Percentiles rank a stretch among this genome's conserved stretches.
phyloP scores from a whole-genome alignment of 2,113 vertebrate species.

The Peromyscus leucopus region DNA sequence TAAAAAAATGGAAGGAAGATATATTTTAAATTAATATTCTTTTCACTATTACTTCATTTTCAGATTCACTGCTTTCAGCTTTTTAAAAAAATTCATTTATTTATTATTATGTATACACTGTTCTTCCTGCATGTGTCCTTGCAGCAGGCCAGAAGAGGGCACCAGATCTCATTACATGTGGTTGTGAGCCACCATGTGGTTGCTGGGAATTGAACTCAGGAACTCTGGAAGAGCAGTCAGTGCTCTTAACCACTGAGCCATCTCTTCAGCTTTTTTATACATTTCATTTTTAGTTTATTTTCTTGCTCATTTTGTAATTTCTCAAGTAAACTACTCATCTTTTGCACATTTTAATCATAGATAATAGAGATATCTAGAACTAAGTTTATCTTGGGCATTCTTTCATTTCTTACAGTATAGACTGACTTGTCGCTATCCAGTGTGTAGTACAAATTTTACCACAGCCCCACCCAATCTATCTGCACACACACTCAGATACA shows the following conservation, averaged over 20 bases:
- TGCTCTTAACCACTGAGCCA: no score
- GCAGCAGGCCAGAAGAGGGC: no score
- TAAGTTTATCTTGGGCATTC: constrained; percentile 21
- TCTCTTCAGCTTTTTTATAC: constrained; percentile 19
- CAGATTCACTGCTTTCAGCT: constrained; percentile 23
- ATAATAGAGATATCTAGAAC: background rate
- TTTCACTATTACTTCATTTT: constrained; percentile 48
- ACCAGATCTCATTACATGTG: no score
- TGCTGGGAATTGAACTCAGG: no score
- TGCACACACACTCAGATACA: background rate
- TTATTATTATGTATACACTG: no score
- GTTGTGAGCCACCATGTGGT: no score
- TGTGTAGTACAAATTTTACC: background rate
- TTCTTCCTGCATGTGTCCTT: no score
- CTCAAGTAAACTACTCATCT: background rate
- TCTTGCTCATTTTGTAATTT: background rate
- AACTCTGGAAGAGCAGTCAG: no score
- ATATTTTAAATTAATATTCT: background rate
- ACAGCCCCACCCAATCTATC: background rate
- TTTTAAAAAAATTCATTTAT: background rate
- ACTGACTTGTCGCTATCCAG: background rate
- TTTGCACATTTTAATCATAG: constrained; percentile 20
- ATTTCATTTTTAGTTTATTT: constrained; percentile 17
- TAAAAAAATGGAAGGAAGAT: background rate
- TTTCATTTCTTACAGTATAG: constrained; percentile 2